Evolutionary conservation across 2,113 vertebrate genomes (phyloP), one percentile per base, ranked within the genome.

Genomic region (Paraplagusia blochii): DNA sequence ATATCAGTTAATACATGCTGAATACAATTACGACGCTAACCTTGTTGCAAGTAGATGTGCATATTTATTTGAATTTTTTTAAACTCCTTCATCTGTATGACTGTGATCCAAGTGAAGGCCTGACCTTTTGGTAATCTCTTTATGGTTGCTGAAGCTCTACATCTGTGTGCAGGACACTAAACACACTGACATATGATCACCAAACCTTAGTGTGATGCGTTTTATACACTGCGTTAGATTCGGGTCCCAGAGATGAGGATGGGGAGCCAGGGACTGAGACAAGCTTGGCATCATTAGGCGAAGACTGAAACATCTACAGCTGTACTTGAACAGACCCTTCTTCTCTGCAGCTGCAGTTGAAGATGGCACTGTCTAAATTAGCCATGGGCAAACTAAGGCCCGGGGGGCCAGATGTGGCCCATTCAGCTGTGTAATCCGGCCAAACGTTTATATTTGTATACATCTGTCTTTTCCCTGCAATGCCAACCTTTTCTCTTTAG

Each of bases 1-100:
- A n/a, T n/a, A n/a, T n/a, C n/a, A n/a, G n/a, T n/a, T n/a, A 29
- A 29, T 29, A 29, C 22, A 18, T 40, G 53, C 39, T 46, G 43
- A 34, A 79, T 72, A 52, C 53, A 46, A 72, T 68, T 40, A 67
- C 36, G n/a, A 5, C 53, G n/a, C n/a, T 47, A 59, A 70, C 73
- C 61, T 72, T 68, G 55, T 35, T 59, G 45, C 7, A 5, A 19
- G 39, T 33, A 15, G 2, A 35, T 10, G 4, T 69, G 50, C 74
- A 73, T 75, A 73, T 83, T 68, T 62, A 58, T 69, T 72, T 38
- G 61, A 68, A 73, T 71, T 67, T 64, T 54, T 71, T 53, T 63
- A 45, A 9, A 44, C 46, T 22, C 22, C 49, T 36, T 51, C 44
- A 61, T 0, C 7, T 49, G 52, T 60, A 46, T 60, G 49, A 59